These are phyloP conservation scores for Pilophorus perplexus DNA, from an alignment of 2,888 invertebrate species.

Conservation along the genomic window DNA sequence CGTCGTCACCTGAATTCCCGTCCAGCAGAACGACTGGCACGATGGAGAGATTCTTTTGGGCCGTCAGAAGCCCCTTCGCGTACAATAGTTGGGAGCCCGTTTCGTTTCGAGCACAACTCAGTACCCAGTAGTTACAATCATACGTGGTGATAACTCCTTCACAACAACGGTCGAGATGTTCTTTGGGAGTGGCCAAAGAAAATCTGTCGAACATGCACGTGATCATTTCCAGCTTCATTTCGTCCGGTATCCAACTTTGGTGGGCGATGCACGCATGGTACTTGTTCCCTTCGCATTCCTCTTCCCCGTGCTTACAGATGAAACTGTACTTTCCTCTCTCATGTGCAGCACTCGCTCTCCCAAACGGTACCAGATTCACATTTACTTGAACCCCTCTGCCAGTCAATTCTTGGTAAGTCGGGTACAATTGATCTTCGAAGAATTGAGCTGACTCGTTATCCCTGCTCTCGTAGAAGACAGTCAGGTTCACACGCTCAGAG, in stretches of 20 bases:
- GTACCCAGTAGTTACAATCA: no score
- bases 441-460: background rate
- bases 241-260: background rate
- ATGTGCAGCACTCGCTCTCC: background rate
- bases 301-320: slow-evolving; percentile 31
- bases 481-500: no score
- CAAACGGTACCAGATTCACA: background rate
- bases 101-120: no score
- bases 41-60: no score
- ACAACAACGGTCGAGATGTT: no score
- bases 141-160: no score
- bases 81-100: no score
- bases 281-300: slow-evolving; percentile 38
- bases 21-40: no score
- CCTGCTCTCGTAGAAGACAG: slow-evolving; percentile 9
- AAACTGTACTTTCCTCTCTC: slow-evolving; percentile 14
- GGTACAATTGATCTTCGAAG: background rate
- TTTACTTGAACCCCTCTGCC: no score
- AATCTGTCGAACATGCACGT: background rate
- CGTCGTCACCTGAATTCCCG: no score
- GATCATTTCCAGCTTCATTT: background rate
- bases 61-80: no score
- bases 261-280: slow-evolving; percentile 36
- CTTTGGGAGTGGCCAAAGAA: no score
- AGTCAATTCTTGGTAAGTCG: background rate